A percentile compares a stretch with the other conserved stretches of the same genome.
These are phyloP conservation scores for Callorhinus ursinus DNA, from an alignment of 2,113 vertebrate genomes.

Conservation along the genomic window DNA sequence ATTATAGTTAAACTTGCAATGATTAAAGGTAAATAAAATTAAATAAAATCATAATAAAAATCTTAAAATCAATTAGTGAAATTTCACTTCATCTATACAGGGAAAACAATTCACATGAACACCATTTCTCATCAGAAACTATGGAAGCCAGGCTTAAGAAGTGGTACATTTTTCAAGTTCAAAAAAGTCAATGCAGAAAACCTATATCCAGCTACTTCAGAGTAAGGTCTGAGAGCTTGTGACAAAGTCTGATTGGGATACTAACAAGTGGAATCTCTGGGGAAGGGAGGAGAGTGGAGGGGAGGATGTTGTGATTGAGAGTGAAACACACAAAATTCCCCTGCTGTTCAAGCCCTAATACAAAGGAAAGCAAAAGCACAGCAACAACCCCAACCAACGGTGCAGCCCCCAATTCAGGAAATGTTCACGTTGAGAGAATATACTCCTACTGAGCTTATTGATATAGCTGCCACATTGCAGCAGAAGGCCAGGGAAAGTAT, in stretches of 20 bases:
- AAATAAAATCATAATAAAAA: not conserved
- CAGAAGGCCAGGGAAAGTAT: not conserved
- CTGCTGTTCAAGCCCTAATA: not conserved
- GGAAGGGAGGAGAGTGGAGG: not conserved
- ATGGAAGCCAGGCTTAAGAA: not conserved
- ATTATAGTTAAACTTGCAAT: not conserved
- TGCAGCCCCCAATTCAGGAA: not conserved
- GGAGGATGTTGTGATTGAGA: not conserved
- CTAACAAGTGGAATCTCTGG: not conserved
- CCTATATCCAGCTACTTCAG: not conserved
- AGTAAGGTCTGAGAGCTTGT: not conserved
- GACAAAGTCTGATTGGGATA: not conserved
- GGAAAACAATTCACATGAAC: not conserved
- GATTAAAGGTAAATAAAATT: not conserved
- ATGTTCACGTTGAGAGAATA: not conserved
- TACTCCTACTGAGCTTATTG: not conserved
- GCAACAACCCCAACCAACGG: not conserved
- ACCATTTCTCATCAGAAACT: not conserved
- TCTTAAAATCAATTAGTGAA: not conserved
- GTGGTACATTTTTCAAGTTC: not conserved
- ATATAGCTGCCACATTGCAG: not conserved
- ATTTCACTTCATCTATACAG: not conserved
- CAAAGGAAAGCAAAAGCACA: not conserved
- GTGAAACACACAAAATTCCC: not conserved
- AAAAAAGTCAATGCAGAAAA: not conserved